Base-by-base conservation (phyloP, 2,797 vertebrate genomes). In the Coracias cyanogaster region DNA sequence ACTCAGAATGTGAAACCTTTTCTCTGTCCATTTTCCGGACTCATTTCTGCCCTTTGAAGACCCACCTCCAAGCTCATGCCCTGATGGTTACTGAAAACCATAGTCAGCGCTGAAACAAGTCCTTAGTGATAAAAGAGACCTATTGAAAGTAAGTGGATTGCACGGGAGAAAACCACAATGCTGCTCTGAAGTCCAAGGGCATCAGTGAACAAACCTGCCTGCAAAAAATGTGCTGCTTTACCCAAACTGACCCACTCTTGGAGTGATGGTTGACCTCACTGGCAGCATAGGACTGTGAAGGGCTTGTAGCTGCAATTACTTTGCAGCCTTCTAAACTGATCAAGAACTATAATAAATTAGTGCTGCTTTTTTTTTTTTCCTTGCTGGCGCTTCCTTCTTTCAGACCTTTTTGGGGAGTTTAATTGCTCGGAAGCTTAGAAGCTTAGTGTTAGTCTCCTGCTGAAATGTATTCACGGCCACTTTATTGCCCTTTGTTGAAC, bases 251-350 rank as follows among this genome's bases (percentile, higher is more conserved):
- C 18, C 28, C 37, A 33, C 51, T 26, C 9, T 37, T 37, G 7
- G 20, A 43, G 31, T 0, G 0, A 7, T 33, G 69, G 4, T 6
- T 18, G 26, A 17, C 25, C 45, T n/a, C 8, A 1, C 19, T 10
- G 10, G 9, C 39, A 67, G 41, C 0, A 2, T 31, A 55, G 43
- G 33, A 4, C 25, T 67, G 45, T 0, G 3, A 35, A 45, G 43
- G 33, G 4, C 25, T 64, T 24, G 15, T 11, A 11, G 3, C 4
- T 41, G 39, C 11, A n/a, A 29, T 45, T 37, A 6, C 16, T 82
- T 41, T 26, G 13, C 22, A 10, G 7, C 26, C 79, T 84, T 43
- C 48, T 64, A 26, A 65, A 3, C 6, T 18, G 35, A 52, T 29
- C 5, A 25, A 48, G 7, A 58, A 5, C 21, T 26, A 5, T 2